Conservation (phyloP, 2,113 vertebrate genomes). For the Sinocyclocheilus anophthalmus region DNA sequence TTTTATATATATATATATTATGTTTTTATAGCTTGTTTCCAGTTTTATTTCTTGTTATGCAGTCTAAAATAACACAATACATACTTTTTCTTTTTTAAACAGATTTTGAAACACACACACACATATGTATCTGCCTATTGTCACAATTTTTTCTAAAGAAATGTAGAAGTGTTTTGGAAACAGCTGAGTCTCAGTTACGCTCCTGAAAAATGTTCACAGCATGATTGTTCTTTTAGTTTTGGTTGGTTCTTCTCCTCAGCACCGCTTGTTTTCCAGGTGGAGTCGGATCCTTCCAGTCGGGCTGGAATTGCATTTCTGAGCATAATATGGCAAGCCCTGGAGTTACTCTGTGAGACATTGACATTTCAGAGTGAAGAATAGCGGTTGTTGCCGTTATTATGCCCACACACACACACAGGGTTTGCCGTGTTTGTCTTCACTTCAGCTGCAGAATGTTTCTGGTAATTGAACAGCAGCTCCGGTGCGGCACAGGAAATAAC, state of each 20-base stretch:
- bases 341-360: conserved; percentile 61
- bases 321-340: conserved; percentile 41
- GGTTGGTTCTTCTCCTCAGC: neutral
- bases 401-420: neutral
- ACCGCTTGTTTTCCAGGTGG: neutral
- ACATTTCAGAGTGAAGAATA: conserved; percentile 68
- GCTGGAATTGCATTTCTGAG: conserved; percentile 34
- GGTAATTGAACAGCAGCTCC: conserved; percentile 78
- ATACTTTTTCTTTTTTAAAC: too few relatives aligned
- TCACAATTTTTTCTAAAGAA: neutral
- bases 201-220: neutral
- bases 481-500: conserved; percentile 68
- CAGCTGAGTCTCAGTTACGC: neutral
- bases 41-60: neutral
- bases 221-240: neutral
- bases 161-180: conserved; percentile 17
- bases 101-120: too few relatives aligned
- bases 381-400: conserved; percentile 53
- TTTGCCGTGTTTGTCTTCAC: conserved; percentile 18
- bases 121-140: neutral
- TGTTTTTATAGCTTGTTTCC: neutral
- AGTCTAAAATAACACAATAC: too few relatives aligned
- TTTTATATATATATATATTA: too few relatives aligned
- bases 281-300: conserved; percentile 54
- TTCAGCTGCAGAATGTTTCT: conserved; percentile 65